Evolutionary conservation across 2,888 invertebrate genomes (phyloP).

Genomic region (Catonia carolina): DNA sequence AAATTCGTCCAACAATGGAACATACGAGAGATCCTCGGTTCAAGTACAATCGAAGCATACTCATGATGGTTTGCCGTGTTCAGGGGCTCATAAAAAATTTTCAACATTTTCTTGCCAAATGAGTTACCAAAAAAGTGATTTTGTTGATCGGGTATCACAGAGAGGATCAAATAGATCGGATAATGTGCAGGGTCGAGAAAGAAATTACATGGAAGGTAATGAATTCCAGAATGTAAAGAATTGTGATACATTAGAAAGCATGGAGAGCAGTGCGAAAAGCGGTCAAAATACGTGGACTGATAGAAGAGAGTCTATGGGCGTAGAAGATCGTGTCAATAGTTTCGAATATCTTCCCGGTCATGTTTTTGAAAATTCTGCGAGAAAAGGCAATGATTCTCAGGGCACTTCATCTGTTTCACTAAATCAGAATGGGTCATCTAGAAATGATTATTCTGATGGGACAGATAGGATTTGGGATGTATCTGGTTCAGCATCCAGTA

Average conservation of each 20-base stretch:
- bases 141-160: too few species aligned
- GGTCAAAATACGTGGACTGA: constrained; percentile 43
- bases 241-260: constrained; percentile 22
- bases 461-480: constrained; percentile 34
- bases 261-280: constrained; percentile 43
- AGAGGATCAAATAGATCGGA: background rate
- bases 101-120: too few species aligned
- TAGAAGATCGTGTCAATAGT: constrained; percentile 34
- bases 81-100: constrained; percentile 20
- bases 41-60: background rate
- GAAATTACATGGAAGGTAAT: background rate
- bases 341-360: constrained; percentile 46
- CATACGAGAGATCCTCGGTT: too few species aligned
- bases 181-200: background rate
- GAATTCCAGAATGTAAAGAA: background rate
- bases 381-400: constrained; percentile 25
- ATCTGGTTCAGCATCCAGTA: constrained; percentile 15
- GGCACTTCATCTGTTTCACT: constrained; percentile 32
- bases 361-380: constrained; percentile 49
- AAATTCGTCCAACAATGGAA: too few species aligned
- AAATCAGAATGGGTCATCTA: constrained; percentile 34
- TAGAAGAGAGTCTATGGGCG: constrained; percentile 21
- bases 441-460: constrained; percentile 32
- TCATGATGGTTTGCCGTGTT: constrained; percentile 20
- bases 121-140: too few species aligned